Conservation (phyloP, 2,113 vertebrate genomes). For the Spizaetus ornatus region DNA sequence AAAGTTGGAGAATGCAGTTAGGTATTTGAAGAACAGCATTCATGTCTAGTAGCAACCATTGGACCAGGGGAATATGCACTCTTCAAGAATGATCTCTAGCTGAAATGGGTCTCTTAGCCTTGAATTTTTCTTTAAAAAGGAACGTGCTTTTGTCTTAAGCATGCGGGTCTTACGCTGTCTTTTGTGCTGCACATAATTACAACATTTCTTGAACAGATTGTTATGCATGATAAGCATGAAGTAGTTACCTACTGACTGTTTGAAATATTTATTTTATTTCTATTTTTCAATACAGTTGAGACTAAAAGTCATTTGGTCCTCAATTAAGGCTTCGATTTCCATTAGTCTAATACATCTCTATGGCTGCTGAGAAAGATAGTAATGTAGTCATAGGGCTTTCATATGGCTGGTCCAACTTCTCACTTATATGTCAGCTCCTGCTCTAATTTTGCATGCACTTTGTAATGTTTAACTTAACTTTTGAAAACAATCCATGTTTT, state of each 20-base stretch:
- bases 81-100: neutral
- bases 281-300: neutral
- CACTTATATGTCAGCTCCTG: neutral
- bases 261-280: neutral
- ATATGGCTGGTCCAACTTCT: neutral
- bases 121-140: neutral
- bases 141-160: neutral
- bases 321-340: neutral
- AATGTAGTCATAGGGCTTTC: neutral
- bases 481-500: neutral
- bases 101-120: neutral
- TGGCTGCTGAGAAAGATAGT: neutral
- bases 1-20: neutral
- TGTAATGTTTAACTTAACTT: neutral
- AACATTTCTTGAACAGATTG: neutral
- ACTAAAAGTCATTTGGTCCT: neutral
- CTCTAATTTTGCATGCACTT: neutral
- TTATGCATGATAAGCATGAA: neutral
- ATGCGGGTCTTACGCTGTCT: neutral
- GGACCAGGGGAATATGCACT: neutral
- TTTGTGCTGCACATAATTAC: neutral
- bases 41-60: neutral
- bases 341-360: neutral
- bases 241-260: neutral
- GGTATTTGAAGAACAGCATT: neutral